phyloP scores from a whole-genome alignment of 2,888 invertebrate species.

The Nomada lathburiana region DNA sequence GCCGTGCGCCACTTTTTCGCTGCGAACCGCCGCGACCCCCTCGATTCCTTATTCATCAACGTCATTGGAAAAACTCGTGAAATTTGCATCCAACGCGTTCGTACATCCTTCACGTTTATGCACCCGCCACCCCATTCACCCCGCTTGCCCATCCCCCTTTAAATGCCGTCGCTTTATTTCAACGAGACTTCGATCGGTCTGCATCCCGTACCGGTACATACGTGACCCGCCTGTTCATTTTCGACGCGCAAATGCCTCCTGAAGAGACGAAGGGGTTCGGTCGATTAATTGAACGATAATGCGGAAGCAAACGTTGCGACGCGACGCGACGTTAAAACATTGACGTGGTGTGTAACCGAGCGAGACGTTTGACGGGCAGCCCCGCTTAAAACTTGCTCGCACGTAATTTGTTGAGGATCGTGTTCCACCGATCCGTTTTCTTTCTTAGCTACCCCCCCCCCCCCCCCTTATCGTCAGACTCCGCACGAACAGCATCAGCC shows the following conservation, averaged over 20 bases:
- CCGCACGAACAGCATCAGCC: conserved; percentile 64
- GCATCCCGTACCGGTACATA: no score
- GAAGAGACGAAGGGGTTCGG: background rate
- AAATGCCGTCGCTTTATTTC: background rate
- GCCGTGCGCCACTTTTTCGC: conserved; percentile 42
- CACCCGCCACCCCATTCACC: background rate
- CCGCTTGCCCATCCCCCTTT: background rate
- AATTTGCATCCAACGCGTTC: conserved; percentile 72
- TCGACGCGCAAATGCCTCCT: background rate
- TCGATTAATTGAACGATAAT: background rate
- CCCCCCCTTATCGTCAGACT: conserved; percentile 75
- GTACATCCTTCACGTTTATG: conserved; percentile 50
- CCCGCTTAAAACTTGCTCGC: background rate
- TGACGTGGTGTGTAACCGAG: background rate
- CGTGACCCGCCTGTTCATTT: background rate
- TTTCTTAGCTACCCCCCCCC: conserved; percentile 71
- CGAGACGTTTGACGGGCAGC: conserved; percentile 7
- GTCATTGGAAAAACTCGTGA: conserved; percentile 72
- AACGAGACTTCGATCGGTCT: background rate
- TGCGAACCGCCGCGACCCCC: conserved; percentile 39
- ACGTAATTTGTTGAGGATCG: conserved; percentile 29
- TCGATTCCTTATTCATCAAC: conserved; percentile 77
- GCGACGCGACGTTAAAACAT: conserved; percentile 9
- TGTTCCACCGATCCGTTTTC: conserved; percentile 23
- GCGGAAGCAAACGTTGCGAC: background rate